Evolutionary conservation across 2,888 invertebrate genomes (phyloP).

Genomic region (Minunthozetes semirufus): DNA sequence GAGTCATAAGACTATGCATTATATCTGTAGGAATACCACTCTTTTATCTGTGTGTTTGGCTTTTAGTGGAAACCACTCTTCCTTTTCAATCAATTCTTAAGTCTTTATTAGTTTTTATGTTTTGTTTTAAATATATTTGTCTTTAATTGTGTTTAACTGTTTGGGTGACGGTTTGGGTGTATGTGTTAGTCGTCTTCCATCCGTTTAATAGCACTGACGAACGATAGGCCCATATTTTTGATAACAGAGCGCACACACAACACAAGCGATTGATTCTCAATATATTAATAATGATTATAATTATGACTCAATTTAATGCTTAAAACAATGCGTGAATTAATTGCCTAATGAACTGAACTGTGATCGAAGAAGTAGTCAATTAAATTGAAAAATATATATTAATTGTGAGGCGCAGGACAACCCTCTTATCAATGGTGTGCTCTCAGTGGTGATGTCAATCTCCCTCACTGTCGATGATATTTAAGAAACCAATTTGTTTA

Average conservation of each 20-base stretch:
- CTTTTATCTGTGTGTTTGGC: neutral
- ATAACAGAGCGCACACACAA: slow-evolving; percentile 24
- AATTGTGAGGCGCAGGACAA: slow-evolving; percentile 8
- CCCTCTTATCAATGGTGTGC: slow-evolving; percentile 2
- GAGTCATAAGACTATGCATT: slow-evolving; percentile 3
- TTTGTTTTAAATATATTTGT: neutral
- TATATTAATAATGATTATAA: neutral
- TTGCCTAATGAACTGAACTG: slow-evolving; percentile 32
- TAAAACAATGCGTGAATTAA: slow-evolving; percentile 6
- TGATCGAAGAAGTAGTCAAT: slow-evolving; percentile 31
- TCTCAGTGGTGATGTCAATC: slow-evolving; percentile 22
- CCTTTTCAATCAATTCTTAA: neutral
- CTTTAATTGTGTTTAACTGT: neutral
- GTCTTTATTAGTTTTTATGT: too few relatives aligned
- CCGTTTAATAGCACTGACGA: neutral
- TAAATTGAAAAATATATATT: neutral
- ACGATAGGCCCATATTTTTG: slow-evolving; percentile 6
- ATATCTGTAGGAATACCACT: neutral
- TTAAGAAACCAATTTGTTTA: slow-evolving; percentile 1
- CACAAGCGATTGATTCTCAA: slow-evolving; percentile 17
- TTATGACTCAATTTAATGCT: slow-evolving; percentile 16
- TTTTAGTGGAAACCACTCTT: neutral
- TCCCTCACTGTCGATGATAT: slow-evolving; percentile 10
- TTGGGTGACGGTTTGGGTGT: slow-evolving; percentile 10
- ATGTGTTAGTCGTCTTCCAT: slow-evolving; percentile 28